phyloP scores from a whole-genome alignment of 2,113 vertebrate genomes.

The Syngnathus scovelli region DNA sequence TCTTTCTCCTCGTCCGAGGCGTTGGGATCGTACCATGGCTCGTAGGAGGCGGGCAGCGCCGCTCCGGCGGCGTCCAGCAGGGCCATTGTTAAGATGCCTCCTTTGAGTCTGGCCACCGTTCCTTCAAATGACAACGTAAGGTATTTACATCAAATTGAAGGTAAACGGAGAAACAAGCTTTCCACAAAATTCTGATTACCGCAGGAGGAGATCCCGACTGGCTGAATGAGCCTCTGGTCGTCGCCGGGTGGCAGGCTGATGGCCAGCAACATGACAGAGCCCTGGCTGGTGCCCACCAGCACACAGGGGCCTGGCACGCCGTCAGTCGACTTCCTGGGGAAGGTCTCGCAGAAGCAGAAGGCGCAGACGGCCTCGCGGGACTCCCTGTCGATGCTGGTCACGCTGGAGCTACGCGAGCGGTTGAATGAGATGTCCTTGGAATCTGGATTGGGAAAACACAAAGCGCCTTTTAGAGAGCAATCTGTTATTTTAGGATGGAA shows the following conservation, averaged over 20 bases:
- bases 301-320: slow-evolving; percentile 75
- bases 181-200: slow-evolving; percentile 75
- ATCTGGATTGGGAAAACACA: slow-evolving; percentile 69
- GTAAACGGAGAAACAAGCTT: too few species aligned
- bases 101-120: slow-evolving; percentile 84
- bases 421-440: slow-evolving; percentile 90
- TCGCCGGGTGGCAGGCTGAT: slow-evolving; percentile 81
- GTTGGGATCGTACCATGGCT: slow-evolving; percentile 88
- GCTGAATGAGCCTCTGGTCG: slow-evolving; percentile 86
- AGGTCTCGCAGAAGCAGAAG: slow-evolving; percentile 89
- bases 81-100: slow-evolving; percentile 87
- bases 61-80: slow-evolving; percentile 83
- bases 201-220: slow-evolving; percentile 83
- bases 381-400: slow-evolving; percentile 94
- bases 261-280: slow-evolving; percentile 82
- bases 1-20: slow-evolving; percentile 88
- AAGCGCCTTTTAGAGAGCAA: not conserved
- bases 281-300: slow-evolving; percentile 89
- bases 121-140: slow-evolving; percentile 69
- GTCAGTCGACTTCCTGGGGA: slow-evolving; percentile 81
- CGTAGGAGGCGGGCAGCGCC: slow-evolving; percentile 81
- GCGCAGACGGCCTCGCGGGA: slow-evolving; percentile 89
- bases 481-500: not conserved
- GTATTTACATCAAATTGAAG: not conserved
- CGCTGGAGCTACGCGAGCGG: slow-evolving; percentile 91